These are phyloP conservation scores for Periparus ater DNA, from an alignment of 2,797 vertebrate genomes.

Conservation along the genomic window DNA sequence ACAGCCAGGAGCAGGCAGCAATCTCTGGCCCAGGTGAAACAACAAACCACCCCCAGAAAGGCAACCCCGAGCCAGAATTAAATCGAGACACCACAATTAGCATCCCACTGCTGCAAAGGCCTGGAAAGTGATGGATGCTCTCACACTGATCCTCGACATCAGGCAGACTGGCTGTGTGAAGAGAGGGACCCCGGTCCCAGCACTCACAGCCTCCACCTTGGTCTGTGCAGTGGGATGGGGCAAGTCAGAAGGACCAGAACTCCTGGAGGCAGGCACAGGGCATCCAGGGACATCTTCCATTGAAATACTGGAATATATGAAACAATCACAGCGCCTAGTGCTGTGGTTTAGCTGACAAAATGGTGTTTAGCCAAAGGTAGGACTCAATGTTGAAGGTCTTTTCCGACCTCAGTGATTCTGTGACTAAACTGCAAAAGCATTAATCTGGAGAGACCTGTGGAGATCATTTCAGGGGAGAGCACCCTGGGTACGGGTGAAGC, in stretches of 20 bases:
- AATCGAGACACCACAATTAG: neutral
- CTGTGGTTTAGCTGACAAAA: neutral
- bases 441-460: neutral
- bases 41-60: neutral
- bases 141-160: fast-evolving
- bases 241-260: too few relatives aligned
- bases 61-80: neutral
- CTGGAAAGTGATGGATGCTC: fast-evolving
- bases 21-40: neutral
- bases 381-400: neutral
- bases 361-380: neutral
- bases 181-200: fast-evolving
- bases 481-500: fast-evolving
- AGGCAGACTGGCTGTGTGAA: neutral
- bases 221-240: fast-evolving
- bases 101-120: fast-evolving
- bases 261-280: fast-evolving
- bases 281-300: neutral
- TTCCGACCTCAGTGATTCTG: neutral
- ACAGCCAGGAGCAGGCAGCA: neutral
- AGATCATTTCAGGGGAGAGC: neutral
- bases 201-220: neutral
- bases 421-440: neutral
- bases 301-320: neutral
- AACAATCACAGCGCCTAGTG: neutral